Conservation (phyloP, 2,888 invertebrate genomes). For the Dioctria linearis region DNA sequence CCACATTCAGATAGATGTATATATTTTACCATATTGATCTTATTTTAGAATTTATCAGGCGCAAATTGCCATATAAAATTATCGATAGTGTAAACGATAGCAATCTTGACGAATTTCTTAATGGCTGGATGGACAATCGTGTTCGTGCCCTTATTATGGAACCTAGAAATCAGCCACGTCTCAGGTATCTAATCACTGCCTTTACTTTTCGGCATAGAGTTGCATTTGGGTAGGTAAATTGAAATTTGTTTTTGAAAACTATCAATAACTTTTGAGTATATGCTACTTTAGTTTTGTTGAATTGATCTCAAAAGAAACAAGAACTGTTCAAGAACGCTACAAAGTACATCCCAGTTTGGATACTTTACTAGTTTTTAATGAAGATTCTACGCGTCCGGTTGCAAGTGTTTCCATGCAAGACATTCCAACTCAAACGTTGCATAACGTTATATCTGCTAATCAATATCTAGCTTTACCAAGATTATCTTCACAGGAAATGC, state of each 20-base stretch:
- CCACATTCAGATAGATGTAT: not conserved
- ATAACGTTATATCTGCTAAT: conserved; percentile 90
- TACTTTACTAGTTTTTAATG: conserved; percentile 91
- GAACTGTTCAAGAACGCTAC: conserved; percentile 78
- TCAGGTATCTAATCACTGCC: conserved; percentile 90
- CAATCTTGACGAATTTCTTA: conserved; percentile 84
- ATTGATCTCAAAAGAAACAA: conserved; percentile 76
- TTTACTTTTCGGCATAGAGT: conserved; percentile 89
- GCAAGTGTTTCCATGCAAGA: conserved; percentile 92
- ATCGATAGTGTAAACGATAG: conserved; percentile 80
- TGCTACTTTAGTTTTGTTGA: conserved; percentile 76
- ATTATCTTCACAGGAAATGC: conserved; percentile 88
- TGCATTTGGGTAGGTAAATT: conserved; percentile 83
- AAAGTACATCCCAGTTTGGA: conserved; percentile 83
- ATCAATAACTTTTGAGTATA: not conserved
- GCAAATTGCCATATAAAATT: conserved; percentile 87
- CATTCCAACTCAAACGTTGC: conserved; percentile 89
- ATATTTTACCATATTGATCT: not conserved
- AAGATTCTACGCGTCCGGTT: conserved; percentile 84
- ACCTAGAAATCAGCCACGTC: conserved; percentile 80
- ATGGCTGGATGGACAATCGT: conserved; percentile 93
- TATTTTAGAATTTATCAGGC: conserved; percentile 85
- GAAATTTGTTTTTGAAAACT: not conserved
- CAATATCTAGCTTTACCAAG: conserved; percentile 90
- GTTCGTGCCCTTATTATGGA: conserved; percentile 92